Percentiles rank a stretch among this genome's conserved stretches.
Evolutionary conservation across 2,797 vertebrate species (phyloP).

Genomic region (Manis crassicaudata): DNA sequence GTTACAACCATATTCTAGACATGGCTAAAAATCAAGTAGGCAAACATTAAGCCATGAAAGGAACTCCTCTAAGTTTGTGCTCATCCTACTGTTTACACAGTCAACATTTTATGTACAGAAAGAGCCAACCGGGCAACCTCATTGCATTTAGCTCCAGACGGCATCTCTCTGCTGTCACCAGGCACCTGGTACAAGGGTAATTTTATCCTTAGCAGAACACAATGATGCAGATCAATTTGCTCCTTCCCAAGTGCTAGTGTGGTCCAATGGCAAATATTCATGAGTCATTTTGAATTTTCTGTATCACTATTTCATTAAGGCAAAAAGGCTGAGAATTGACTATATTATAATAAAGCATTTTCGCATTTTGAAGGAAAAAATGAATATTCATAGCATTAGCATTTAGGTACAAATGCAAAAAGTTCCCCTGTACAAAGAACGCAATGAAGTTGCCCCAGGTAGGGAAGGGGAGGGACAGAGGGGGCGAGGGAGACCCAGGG

Average conservation of each 20-base stretch:
- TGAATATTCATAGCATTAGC: slow-evolving; percentile 1
- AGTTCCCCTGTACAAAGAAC: not conserved
- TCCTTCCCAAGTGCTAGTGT: not conserved
- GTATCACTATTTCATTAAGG: slow-evolving; percentile 36
- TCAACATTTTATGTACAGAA: not conserved
- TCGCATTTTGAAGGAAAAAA: slow-evolving; percentile 23
- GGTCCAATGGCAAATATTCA: not conserved
- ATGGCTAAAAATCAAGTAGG: not conserved
- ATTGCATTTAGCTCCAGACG: slow-evolving; percentile 36
- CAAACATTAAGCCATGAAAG: not conserved
- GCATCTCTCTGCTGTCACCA: not conserved
- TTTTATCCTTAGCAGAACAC: not conserved
- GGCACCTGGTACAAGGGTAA: slow-evolving; percentile 3
- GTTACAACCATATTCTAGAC: not conserved
- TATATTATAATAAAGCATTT: not conserved
- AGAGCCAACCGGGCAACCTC: not conserved
- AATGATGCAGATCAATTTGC: not conserved
- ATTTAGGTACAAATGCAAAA: slow-evolving; percentile 2
- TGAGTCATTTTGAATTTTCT: not conserved
- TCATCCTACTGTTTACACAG: not conserved
- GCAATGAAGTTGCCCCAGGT: not conserved
- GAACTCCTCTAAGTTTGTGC: not conserved
- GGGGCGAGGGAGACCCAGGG: not conserved
- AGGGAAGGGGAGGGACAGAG: too few species aligned
- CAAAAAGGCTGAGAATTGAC: slow-evolving; percentile 20